Percentiles rank a stretch among this genome's conserved stretches.
These are phyloP conservation scores for Busseola fusca DNA, from an alignment of 2,888 invertebrate species.

Conservation along the genomic window DNA sequence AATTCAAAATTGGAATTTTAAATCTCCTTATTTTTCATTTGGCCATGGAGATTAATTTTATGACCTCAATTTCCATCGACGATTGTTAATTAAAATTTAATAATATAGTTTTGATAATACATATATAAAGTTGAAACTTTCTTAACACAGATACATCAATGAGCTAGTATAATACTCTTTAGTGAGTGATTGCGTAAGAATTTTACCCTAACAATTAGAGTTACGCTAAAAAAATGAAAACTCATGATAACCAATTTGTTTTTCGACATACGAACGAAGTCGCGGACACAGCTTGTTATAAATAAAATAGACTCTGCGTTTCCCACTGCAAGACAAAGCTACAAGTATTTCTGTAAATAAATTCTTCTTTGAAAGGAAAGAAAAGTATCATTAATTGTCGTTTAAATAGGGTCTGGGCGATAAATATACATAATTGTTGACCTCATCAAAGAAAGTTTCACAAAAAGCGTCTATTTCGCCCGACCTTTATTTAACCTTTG, in stretches of 20 bases:
- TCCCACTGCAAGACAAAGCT: neutral
- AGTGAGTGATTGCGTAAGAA: neutral
- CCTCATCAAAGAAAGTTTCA: conserved; percentile 11
- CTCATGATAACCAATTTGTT: neutral
- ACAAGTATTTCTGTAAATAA: neutral
- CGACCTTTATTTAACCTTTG: conserved; percentile 23
- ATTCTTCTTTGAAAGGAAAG: neutral
- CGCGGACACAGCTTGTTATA: neutral
- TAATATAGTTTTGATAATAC: neutral
- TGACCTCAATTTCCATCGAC: neutral
- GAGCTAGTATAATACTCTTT: neutral
- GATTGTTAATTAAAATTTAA: neutral
- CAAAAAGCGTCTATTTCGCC: conserved; percentile 2
- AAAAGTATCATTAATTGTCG: neutral
- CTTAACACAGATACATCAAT: neutral
- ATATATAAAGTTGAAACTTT: neutral
- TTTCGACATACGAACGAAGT: neutral
- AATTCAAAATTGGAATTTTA: neutral
- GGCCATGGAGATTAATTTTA: neutral
- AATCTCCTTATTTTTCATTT: neutral
- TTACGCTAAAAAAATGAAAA: neutral
- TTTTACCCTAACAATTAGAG: neutral
- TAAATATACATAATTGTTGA: conserved; percentile 22
- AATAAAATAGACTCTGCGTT: neutral
- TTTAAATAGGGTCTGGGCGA: conserved; percentile 10